phyloP scores from a whole-genome alignment of 2,797 vertebrate species.

The Agapornis canus region DNA sequence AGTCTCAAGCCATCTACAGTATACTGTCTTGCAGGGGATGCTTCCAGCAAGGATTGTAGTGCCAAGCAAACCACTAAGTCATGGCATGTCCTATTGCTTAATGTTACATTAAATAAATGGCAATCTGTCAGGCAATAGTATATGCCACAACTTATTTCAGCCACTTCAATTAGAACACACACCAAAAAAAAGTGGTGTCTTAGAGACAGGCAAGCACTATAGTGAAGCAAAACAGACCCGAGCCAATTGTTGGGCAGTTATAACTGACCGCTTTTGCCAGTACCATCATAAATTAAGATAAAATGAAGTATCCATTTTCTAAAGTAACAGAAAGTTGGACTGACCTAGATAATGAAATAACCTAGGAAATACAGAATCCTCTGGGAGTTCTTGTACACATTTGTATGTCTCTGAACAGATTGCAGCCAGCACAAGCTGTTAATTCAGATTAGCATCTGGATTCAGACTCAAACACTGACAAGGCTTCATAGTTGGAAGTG shows the following conservation, averaged over 20 bases:
- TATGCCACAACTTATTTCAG: neutral
- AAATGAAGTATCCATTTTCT: neutral
- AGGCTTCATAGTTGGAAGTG: neutral
- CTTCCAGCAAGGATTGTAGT: neutral
- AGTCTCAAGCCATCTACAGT: neutral
- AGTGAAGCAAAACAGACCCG: neutral
- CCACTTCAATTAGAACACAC: neutral
- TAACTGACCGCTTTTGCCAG: neutral
- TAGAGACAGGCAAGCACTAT: neutral
- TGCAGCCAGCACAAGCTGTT: neutral
- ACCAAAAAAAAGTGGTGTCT: neutral
- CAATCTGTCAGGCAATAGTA: neutral
- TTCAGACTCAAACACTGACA: neutral
- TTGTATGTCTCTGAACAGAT: neutral
- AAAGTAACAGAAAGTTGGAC: neutral
- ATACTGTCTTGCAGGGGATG: neutral
- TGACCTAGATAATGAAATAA: neutral
- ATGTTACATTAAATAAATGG: neutral
- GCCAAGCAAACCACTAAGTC: neutral
- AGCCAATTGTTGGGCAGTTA: neutral
- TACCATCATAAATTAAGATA: neutral
- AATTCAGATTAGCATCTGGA: neutral
- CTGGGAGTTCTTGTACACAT: neutral
- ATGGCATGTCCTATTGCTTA: neutral
- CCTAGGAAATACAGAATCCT: neutral